These are phyloP conservation scores for Cheilosia scutellata DNA, from an alignment of 2,888 invertebrate genomes.

Conservation along the genomic window DNA sequence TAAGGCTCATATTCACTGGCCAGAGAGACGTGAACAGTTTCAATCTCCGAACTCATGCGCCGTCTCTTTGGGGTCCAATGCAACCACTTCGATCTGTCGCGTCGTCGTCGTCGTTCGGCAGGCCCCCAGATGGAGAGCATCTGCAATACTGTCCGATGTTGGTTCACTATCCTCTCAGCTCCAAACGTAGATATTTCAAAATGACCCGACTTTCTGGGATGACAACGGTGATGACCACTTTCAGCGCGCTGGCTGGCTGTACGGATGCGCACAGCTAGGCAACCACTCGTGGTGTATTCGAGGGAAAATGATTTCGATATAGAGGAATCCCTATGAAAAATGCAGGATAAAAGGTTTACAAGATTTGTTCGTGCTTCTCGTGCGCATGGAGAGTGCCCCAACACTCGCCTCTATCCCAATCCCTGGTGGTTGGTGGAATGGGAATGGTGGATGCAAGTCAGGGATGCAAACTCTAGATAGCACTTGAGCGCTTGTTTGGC, in stretches of 20 bases:
- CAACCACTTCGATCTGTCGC: constrained; percentile 62
- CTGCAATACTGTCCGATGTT: constrained; percentile 21
- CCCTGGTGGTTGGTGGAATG: constrained; percentile 17
- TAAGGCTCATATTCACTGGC: constrained; percentile 26
- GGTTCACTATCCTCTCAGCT: constrained; percentile 31
- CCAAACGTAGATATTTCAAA: constrained; percentile 56
- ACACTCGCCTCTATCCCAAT: neutral
- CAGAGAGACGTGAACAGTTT: constrained; percentile 67
- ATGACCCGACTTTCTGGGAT: constrained; percentile 71
- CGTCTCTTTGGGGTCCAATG: constrained; percentile 25
- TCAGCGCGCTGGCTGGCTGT: constrained; percentile 27
- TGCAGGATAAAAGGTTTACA: constrained; percentile 74
- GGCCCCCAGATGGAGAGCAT: constrained; percentile 14
- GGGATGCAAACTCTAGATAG: constrained; percentile 72
- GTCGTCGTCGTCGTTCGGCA: constrained; percentile 29
- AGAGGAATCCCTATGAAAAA: constrained; percentile 74
- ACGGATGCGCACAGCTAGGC: constrained; percentile 68
- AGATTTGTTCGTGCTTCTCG: constrained; percentile 75
- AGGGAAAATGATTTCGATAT: constrained; percentile 72
- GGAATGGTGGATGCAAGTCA: constrained; percentile 31
- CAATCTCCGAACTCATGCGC: constrained; percentile 48
- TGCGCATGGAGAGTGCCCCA: constrained; percentile 60
- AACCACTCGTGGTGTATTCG: constrained; percentile 69
- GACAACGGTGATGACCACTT: constrained; percentile 76
- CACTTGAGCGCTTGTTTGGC: constrained; percentile 53